These are phyloP conservation scores for Argopecten irradians DNA, from an alignment of 1,140 invertebrate genomes.

Conservation along the genomic window DNA sequence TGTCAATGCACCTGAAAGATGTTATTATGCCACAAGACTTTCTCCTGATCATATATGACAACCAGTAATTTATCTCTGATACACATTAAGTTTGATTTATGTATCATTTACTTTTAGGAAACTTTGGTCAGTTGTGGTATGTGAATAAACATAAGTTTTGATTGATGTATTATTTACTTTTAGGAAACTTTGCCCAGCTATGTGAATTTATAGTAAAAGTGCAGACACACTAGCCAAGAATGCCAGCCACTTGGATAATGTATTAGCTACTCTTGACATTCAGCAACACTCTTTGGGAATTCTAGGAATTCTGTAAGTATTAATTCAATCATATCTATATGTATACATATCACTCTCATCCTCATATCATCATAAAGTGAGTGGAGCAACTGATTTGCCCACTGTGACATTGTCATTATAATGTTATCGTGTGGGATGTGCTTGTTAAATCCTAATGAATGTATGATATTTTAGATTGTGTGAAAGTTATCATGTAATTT, in stretches of 20 bases:
- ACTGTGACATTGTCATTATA: not conserved
- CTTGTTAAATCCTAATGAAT: not conserved
- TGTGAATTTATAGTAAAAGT: constrained; percentile 88
- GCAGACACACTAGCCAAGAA: constrained; percentile 89
- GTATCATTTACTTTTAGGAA: too few species aligned
- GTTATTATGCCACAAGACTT: too few species aligned
- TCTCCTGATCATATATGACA: too few species aligned
- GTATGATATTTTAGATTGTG: too few species aligned
- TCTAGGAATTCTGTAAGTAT: constrained; percentile 90
- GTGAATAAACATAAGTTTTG: too few species aligned
- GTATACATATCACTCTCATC: not conserved
- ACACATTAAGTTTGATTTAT: too few species aligned
- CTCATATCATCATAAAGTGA: not conserved
- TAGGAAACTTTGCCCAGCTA: constrained; percentile 89
- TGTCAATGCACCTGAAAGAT: too few species aligned
- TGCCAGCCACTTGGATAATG: constrained; percentile 89
- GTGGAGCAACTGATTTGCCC: not conserved
- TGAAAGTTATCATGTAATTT: too few species aligned
- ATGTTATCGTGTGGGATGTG: too few species aligned
- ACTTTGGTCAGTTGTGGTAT: too few species aligned
- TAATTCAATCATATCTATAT: constrained; percentile 61
- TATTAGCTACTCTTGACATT: constrained; percentile 90
- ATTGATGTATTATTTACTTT: constrained; percentile 73
- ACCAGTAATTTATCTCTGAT: too few species aligned
- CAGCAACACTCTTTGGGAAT: constrained; percentile 93